Conservation (phyloP, 2,113 vertebrate species). For the Rhea pennata region DNA sequence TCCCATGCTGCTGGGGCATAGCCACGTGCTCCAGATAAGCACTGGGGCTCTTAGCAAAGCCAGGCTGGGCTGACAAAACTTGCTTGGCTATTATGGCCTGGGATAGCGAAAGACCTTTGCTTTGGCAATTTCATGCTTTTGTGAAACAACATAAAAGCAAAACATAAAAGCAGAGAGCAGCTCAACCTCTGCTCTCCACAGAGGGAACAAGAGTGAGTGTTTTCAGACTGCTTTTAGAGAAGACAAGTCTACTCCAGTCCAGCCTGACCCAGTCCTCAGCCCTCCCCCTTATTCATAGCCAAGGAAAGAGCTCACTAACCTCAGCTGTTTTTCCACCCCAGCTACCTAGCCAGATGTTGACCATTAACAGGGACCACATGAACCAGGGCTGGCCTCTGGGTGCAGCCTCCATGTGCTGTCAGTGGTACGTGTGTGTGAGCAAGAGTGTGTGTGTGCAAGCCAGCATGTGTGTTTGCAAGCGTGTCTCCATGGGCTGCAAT, state of each 20-base stretch:
- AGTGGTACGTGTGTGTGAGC: neutral
- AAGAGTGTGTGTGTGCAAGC: neutral
- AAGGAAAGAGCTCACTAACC: neutral
- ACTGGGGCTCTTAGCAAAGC: neutral
- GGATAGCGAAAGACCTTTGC: neutral
- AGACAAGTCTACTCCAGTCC: neutral
- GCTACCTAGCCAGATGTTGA: slow-evolving; percentile 6
- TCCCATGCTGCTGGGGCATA: neutral
- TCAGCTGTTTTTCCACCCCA: neutral
- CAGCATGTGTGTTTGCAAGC: neutral
- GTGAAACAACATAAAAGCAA: neutral
- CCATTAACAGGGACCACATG: neutral
- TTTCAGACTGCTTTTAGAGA: slow-evolving; percentile 5
- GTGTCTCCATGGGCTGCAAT: neutral
- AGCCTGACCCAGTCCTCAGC: neutral
- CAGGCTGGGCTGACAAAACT: neutral
- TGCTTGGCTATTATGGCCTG: neutral
- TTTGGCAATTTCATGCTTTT: neutral
- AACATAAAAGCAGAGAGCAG: neutral
- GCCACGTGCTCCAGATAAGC: neutral
- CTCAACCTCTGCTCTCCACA: neutral
- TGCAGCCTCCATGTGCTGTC: neutral
- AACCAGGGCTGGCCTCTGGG: neutral
- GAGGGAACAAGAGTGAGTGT: neutral
- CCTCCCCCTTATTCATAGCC: neutral